Evolutionary conservation across 2,888 invertebrate species (phyloP).

Genomic region (Xylocampa areola): DNA sequence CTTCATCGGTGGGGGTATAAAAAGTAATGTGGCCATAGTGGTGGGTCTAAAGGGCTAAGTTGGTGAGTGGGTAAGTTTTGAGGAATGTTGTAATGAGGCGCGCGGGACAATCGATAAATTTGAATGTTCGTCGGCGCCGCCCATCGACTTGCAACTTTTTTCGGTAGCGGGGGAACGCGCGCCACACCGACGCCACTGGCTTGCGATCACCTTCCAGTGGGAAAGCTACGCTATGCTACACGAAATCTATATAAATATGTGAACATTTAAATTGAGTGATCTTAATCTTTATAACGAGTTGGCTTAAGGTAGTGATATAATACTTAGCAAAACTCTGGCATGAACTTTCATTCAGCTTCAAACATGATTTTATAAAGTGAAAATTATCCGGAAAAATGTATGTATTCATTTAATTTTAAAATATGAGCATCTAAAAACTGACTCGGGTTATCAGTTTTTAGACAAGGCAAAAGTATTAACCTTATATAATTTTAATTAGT

Average conservation of each 20-base stretch:
- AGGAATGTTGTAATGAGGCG: slow-evolving; percentile 88
- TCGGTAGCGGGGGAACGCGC: slow-evolving; percentile 83
- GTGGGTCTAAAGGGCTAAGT: slow-evolving; percentile 85
- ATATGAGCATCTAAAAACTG: too few species aligned
- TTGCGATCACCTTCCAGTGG: slow-evolving; percentile 54
- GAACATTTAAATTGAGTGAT: neutral
- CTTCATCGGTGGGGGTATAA: slow-evolving; percentile 77
- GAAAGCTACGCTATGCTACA: slow-evolving; percentile 42
- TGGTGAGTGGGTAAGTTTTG: slow-evolving; percentile 86
- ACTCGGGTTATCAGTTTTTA: too few species aligned
- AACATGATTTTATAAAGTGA: too few species aligned
- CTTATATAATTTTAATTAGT: too few species aligned
- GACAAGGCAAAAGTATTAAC: too few species aligned
- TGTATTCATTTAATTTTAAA: too few species aligned
- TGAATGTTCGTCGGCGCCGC: slow-evolving; percentile 89
- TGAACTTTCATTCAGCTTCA: too few species aligned
- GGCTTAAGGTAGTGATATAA: too few species aligned
- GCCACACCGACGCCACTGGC: slow-evolving; percentile 81
- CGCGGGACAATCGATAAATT: slow-evolving; percentile 89
- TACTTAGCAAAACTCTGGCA: too few species aligned
- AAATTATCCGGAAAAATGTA: too few species aligned
- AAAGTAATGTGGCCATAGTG: slow-evolving; percentile 87
- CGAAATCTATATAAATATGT: neutral
- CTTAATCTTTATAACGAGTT: neutral
- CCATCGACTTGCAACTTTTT: slow-evolving; percentile 89